Base-by-base conservation (phyloP, 2,113 vertebrate species). In the Hemiprocne comata region DNA sequence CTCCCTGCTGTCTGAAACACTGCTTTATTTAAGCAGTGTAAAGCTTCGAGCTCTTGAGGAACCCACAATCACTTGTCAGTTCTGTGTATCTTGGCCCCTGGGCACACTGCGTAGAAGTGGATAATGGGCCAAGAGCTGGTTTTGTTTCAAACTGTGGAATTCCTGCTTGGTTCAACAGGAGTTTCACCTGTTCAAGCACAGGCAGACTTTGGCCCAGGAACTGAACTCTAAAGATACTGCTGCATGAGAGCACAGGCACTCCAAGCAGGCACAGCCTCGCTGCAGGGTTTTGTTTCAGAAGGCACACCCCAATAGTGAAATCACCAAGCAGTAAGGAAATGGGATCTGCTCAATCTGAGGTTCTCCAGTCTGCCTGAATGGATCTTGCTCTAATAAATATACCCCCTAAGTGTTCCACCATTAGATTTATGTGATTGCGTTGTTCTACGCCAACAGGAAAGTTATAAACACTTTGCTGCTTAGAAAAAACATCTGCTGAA, bases 401-500 rank as follows among this genome's bases (percentile, higher is more conserved):
- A 48, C 54, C 70, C 36, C 13, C 44, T 77, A 51, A 42, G 66
- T 9, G 62, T 85, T 93, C 93, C 62, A 48, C 84, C 13, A 3
- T 18, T 48, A 65, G 34, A 33, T 87, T 89, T 72, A 58, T 19
- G 72, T 16, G 60, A 54, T 62, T 42, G 67, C 33, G 67, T 57
- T 17, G 19, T 78, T 82, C 74, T 58, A 72, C 0, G 10, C 71
- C 93, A 91, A 34, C 46, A 72, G 60, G 69, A 85, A 72, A 86
- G 67, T 85, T 76, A 87, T 67, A 94, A 95, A 82, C 65, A 38
- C 62, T 82, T 54, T 54, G 33, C 83, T 48, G 72, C 85, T 93
- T 65, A 84, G 94, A 92, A 93, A 88, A 91, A 87, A 72, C 48
- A 85, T 92, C 76, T 95, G 94, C 82, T 82, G 90, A 93, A 91